These are phyloP conservation scores for Mechanitis messenoides DNA, from an alignment of 2,888 invertebrate species.

Conservation along the genomic window DNA sequence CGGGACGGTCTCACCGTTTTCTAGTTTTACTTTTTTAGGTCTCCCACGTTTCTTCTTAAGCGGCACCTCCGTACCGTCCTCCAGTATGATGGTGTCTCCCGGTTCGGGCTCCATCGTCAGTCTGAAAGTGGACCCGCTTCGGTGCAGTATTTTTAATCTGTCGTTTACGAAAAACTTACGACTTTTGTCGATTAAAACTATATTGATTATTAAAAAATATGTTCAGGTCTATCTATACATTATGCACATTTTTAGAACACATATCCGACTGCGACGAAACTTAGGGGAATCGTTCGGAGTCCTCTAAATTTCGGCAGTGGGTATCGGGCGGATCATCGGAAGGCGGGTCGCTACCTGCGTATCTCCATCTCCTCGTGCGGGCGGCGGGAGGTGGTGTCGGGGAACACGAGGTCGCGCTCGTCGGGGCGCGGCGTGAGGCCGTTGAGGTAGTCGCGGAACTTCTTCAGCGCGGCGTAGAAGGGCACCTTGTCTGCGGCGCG, in stretches of 20 bases:
- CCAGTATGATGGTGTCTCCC: conserved; percentile 73
- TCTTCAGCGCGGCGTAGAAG: conserved; percentile 96
- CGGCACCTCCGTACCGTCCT: conserved; percentile 80
- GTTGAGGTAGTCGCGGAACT: conserved; percentile 95
- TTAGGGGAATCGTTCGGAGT: background rate
- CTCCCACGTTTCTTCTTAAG: conserved; percentile 92
- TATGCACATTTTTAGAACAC: background rate
- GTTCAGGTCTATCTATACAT: background rate
- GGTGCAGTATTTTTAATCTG: conserved; percentile 46
- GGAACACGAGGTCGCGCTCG: conserved; percentile 91
- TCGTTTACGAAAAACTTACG: conserved; percentile 26
- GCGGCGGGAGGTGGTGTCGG: conserved; percentile 67
- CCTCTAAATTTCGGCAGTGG: no score
- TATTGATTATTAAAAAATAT: no score
- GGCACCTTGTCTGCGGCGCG: conserved; percentile 98
- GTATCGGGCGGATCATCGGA: no score
- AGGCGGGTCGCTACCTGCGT: conserved; percentile 47
- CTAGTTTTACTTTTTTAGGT: conserved; percentile 87
- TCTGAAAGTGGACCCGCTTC: conserved; percentile 48
- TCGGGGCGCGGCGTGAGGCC: conserved; percentile 90
- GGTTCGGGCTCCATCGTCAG: conserved; percentile 73
- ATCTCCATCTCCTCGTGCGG: conserved; percentile 76
- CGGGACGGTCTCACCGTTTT: conserved; percentile 80
- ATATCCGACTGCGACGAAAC: background rate
- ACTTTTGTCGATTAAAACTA: background rate